Conservation (phyloP, 2,888 invertebrate genomes). For the Pristionchus japonicus region DNA sequence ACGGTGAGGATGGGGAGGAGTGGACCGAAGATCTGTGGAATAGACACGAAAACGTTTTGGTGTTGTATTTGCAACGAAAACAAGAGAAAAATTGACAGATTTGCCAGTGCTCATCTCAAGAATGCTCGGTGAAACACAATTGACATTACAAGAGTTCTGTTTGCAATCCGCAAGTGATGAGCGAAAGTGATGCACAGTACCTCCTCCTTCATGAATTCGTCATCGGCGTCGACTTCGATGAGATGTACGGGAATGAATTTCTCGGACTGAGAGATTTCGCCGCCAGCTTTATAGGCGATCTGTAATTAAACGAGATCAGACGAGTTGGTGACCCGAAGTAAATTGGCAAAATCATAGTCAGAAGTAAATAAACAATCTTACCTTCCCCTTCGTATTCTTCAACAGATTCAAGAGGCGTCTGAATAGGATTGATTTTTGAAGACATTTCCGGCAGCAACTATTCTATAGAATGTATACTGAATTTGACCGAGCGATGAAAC, state of each 20-base stretch:
- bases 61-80: too few species aligned
- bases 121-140: neutral
- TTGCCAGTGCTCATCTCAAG: neutral
- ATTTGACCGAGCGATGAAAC: neutral
- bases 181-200: neutral
- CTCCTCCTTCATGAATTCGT: slow-evolving; percentile 48
- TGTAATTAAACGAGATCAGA: too few species aligned
- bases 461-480: too few species aligned
- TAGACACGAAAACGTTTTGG: too few species aligned
- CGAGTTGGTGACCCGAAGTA: too few species aligned
- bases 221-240: slow-evolving; percentile 32
- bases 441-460: too few species aligned
- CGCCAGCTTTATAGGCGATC: slow-evolving; percentile 40
- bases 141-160: too few species aligned
- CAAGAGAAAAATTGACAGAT: neutral
- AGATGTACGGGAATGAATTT: slow-evolving; percentile 47
- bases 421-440: neutral
- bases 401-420: slow-evolving; percentile 14
- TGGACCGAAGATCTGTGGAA: slow-evolving; percentile 94
- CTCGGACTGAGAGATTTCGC: neutral
- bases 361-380: neutral
- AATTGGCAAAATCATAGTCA: too few species aligned
- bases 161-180: too few species aligned
- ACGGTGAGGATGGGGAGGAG: slow-evolving; percentile 90
- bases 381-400: slow-evolving; percentile 38